phyloP scores from a whole-genome alignment of 1,140 invertebrate genomes.

The Diplogasteroides magnus region DNA sequence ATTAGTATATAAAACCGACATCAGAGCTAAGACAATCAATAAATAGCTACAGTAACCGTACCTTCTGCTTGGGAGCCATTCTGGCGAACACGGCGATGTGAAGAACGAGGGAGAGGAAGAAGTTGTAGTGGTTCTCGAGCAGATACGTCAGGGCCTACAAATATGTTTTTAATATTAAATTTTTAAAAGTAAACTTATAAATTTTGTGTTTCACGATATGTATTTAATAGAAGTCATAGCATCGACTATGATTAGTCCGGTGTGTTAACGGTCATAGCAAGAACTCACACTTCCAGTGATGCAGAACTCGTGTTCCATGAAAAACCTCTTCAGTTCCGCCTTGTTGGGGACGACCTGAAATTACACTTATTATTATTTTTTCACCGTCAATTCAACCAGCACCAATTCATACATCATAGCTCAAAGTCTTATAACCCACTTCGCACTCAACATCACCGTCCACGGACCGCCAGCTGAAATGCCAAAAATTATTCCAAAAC shows the following conservation, averaged over 20 bases:
- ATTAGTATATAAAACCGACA: no score
- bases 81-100: slow-evolving; percentile 82
- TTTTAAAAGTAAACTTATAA: no score
- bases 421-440: no score
- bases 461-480: slow-evolving; percentile 68
- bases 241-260: no score
- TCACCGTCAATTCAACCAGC: no score
- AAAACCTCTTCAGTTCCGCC: slow-evolving; percentile 60
- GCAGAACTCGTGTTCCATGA: slow-evolving; percentile 77
- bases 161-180: no score
- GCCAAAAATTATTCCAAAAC: background rate
- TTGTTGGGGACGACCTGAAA: slow-evolving; percentile 14
- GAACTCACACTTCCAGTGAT: slow-evolving; percentile 76
- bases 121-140: slow-evolving; percentile 63
- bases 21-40: no score
- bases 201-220: no score
- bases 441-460: slow-evolving; percentile 62
- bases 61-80: slow-evolving; percentile 89
- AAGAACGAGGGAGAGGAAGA: slow-evolving; percentile 72
- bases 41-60: no score
- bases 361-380: no score
- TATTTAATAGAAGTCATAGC: no score
- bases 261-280: background rate
- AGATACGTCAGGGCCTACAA: slow-evolving; percentile 73
- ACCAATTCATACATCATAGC: no score